These are phyloP conservation scores for Yoshiicerus persimilis DNA, from an alignment of 1,140 invertebrate genomes.

Conservation along the genomic window DNA sequence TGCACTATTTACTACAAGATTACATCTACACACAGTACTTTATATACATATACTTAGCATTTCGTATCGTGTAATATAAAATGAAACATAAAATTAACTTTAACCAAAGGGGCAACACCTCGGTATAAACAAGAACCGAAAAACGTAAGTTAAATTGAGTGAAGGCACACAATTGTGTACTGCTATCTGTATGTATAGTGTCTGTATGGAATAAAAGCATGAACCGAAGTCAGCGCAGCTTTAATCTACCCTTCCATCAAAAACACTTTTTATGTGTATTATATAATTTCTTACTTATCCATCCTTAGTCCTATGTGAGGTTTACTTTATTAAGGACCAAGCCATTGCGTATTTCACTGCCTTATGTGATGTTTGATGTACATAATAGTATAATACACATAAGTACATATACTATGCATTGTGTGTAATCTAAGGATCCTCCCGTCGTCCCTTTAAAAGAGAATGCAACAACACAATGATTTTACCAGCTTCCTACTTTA, in stretches of 20 bases:
- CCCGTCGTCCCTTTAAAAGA: background rate
- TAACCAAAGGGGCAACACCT: background rate
- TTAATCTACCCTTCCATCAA: conserved; percentile 37
- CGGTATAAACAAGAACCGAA: background rate
- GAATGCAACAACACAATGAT: background rate
- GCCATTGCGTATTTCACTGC: background rate
- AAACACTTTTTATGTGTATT: background rate
- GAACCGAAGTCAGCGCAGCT: background rate
- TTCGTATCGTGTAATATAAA: background rate
- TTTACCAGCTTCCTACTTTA: background rate
- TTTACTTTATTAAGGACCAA: background rate
- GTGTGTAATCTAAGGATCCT: too few species aligned
- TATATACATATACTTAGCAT: background rate
- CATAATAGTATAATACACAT: background rate
- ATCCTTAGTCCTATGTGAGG: background rate
- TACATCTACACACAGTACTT: too few species aligned
- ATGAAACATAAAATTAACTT: background rate
- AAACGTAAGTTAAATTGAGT: background rate
- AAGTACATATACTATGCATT: background rate
- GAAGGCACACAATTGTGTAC: background rate
- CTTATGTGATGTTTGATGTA: background rate
- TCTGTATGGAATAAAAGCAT: background rate
- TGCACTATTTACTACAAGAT: too few species aligned
- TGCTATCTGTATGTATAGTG: background rate
- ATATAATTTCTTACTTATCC: background rate